Percentiles rank a stretch among this genome's conserved stretches.
phyloP scores from a whole-genome alignment of 2,113 vertebrate genomes.

The Leiothrix lutea region DNA sequence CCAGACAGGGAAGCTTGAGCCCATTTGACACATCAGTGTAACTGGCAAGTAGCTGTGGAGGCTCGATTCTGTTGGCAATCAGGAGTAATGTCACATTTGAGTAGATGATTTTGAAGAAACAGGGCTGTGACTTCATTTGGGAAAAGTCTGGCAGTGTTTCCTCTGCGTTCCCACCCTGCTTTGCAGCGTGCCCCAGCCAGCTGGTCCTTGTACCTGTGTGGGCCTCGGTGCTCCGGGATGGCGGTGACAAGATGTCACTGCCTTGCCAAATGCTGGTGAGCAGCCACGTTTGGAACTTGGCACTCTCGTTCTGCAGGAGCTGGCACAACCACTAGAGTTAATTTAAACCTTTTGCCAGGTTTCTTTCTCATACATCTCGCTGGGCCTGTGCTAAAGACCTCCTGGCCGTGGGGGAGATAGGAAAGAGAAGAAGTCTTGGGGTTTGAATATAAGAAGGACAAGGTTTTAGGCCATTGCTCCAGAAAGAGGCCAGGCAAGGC shows the following conservation, averaged over 20 bases:
- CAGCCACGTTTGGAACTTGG: conserved; percentile 26
- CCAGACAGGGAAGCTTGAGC: background rate
- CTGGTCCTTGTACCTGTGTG: conserved; percentile 37
- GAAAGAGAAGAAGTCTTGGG: background rate
- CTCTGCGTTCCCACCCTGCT: background rate
- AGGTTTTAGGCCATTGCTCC: background rate
- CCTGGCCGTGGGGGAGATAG: background rate
- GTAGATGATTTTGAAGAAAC: background rate
- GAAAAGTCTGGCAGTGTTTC: conserved; percentile 3
- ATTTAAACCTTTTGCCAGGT: conserved; percentile 27
- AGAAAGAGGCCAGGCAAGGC: background rate
- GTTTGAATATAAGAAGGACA: background rate
- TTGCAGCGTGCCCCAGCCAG: conserved; percentile 12
- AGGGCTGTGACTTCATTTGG: background rate
- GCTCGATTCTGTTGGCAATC: background rate
- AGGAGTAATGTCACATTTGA: background rate
- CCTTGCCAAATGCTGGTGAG: conserved; percentile 38
- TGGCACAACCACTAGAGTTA: conserved; percentile 26
- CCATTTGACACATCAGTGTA: background rate
- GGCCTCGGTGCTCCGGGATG: background rate
- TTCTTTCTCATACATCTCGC: background rate
- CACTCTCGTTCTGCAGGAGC: background rate
- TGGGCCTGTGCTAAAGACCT: conserved; percentile 7
- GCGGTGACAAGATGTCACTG: background rate
- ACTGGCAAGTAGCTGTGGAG: background rate